These are phyloP conservation scores for Drosophila setifemur DNA, from an alignment of 1,140 invertebrate species.

Conservation along the genomic window DNA sequence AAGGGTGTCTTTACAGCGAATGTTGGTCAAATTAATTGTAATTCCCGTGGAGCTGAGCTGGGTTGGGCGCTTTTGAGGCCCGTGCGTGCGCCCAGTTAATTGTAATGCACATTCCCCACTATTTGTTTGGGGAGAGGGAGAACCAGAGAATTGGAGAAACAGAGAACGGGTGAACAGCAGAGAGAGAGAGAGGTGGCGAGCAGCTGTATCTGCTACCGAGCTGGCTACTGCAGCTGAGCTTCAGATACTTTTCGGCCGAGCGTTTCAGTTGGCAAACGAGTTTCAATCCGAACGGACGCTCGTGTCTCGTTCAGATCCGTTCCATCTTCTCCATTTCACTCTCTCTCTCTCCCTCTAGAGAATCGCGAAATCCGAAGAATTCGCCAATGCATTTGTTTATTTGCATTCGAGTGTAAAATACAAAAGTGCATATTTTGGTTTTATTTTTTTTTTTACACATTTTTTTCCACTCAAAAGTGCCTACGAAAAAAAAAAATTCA, in stretches of 20 bases:
- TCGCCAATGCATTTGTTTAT: conserved; percentile 18
- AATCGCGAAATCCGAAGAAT: conserved; percentile 33
- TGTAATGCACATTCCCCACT: neutral
- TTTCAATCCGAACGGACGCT: conserved; percentile 73
- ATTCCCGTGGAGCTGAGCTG: conserved; percentile 12
- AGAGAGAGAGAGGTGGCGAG: neutral
- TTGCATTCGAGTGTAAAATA: conserved; percentile 23
- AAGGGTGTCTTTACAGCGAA: neutral
- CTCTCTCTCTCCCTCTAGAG: conserved; percentile 37
- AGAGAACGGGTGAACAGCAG: neutral
- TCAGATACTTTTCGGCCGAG: conserved; percentile 5
- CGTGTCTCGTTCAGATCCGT: conserved; percentile 24
- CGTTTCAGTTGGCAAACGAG: conserved; percentile 69
- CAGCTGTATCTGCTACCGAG: conserved; percentile 36
- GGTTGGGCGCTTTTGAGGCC: neutral
- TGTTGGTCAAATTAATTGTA: conserved; percentile 42
- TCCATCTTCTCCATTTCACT: neutral
- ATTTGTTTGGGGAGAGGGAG: neutral
- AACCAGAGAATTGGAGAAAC: neutral
- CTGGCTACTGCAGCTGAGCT: conserved; percentile 55
- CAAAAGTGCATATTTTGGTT: conserved; percentile 2
- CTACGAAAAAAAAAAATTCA: conserved; percentile 5
- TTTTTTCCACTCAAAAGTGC: conserved; percentile 16
- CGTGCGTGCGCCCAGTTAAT: conserved; percentile 10
- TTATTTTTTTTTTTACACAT: too few relatives aligned